phyloP scores from a whole-genome alignment of 2,113 vertebrate species.

The Pterocles burchelli region DNA sequence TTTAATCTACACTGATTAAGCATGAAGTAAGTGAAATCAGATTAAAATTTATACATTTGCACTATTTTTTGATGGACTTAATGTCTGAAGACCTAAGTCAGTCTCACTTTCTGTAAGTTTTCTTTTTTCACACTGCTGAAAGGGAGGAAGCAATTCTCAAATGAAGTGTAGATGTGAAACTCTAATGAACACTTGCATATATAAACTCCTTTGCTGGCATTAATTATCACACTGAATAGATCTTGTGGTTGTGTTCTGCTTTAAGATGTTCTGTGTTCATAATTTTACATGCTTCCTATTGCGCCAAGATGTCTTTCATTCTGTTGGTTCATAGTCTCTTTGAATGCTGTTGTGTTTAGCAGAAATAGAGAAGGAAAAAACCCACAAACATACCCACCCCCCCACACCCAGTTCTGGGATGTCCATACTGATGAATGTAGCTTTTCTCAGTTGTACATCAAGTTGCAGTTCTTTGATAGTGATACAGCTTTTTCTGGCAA shows the following conservation, averaged over 20 bases:
- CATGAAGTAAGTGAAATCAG: neutral
- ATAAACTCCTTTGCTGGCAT: neutral
- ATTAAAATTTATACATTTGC: neutral
- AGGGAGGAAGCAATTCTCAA: neutral
- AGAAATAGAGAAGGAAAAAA: neutral
- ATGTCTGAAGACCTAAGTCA: neutral
- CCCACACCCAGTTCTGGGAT: fast-evolving
- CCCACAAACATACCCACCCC: too few species aligned
- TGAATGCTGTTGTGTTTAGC: neutral
- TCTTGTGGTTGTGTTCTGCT: neutral
- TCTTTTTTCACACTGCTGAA: neutral
- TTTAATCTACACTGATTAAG: neutral
- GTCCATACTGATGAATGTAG: neutral
- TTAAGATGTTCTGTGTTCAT: neutral
- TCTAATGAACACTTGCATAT: neutral
- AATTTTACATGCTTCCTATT: neutral
- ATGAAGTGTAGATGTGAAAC: neutral
- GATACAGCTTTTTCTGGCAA: neutral
- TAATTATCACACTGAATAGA: neutral
- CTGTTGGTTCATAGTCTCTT: neutral
- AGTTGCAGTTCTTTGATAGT: neutral
- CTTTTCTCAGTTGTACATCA: neutral
- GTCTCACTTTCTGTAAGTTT: neutral
- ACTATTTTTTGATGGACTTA: fast-evolving
- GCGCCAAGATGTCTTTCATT: neutral